These are phyloP conservation scores for Poeciliopsis infans DNA, from an alignment of 2,797 vertebrate species.

Conservation along the genomic window DNA sequence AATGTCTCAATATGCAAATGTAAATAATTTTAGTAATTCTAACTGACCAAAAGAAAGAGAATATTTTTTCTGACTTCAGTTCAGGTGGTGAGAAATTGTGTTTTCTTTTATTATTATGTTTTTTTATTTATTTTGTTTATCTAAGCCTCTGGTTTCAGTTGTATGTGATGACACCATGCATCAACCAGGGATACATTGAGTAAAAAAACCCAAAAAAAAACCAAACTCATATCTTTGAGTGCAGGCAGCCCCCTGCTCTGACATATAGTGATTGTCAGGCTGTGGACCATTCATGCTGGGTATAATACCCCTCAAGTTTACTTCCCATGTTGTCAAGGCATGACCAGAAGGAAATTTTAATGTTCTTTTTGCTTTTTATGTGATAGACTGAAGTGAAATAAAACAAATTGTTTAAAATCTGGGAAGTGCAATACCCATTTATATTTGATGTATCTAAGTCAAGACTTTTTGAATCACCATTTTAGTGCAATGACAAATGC, in stretches of 20 bases:
- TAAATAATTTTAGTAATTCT: background rate
- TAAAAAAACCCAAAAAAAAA: background rate
- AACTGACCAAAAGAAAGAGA: background rate
- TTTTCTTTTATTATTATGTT: too few species aligned
- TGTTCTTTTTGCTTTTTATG: background rate
- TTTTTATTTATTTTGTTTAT: too few species aligned
- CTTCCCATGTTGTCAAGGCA: background rate
- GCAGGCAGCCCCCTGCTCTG: background rate
- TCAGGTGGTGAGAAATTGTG: too few species aligned
- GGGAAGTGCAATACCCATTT: background rate
- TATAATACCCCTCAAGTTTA: background rate
- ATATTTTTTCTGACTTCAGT: background rate
- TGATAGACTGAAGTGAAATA: background rate
- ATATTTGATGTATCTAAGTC: background rate
- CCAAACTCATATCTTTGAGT: background rate
- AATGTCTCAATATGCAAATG: too few species aligned
- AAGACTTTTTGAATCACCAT: background rate
- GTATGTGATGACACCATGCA: constrained; percentile 44
- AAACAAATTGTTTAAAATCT: background rate
- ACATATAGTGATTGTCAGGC: background rate
- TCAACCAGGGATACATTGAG: constrained; percentile 28
- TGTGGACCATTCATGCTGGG: background rate
- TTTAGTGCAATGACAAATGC: background rate
- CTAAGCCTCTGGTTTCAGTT: background rate
- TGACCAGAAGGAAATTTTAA: background rate